phyloP scores from a whole-genome alignment of 2,797 vertebrate species.

The Sebastiscus albofasciatus region DNA sequence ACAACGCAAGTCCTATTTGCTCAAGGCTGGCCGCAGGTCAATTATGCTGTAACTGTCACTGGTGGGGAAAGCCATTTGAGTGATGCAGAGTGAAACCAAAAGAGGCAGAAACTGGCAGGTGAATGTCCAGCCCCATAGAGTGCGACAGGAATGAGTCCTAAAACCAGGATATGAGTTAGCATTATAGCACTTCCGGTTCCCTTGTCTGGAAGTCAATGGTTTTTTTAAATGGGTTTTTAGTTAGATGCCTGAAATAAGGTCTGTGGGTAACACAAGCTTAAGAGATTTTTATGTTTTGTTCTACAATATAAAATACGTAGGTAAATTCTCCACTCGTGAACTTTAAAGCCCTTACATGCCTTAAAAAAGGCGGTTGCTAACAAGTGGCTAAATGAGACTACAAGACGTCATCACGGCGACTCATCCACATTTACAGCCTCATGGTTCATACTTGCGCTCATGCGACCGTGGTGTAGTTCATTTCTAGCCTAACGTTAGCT shows the following conservation, averaged over 20 bases:
- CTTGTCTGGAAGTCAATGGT: not conserved
- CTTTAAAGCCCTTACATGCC: not conserved
- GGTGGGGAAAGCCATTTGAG: constrained; percentile 41
- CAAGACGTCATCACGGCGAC: not conserved
- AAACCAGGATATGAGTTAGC: not conserved
- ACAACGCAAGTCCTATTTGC: constrained; percentile 68
- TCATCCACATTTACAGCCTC: no score
- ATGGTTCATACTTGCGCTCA: not conserved
- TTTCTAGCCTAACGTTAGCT: not conserved
- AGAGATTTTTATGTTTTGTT: not conserved
- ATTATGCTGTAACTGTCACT: constrained; percentile 65
- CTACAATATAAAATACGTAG: not conserved
- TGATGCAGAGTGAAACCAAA: constrained; percentile 19
- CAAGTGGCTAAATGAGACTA: not conserved
- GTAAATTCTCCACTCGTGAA: not conserved
- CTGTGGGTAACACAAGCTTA: not conserved
- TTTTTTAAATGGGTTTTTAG: not conserved
- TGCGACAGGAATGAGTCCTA: no score
- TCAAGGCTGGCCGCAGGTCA: constrained; percentile 64
- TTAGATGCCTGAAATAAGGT: not conserved
- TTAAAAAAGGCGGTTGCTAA: not conserved
- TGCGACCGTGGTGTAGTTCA: accelerated
- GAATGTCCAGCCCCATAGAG: not conserved
- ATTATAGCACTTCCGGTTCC: not conserved
- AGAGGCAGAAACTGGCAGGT: constrained; percentile 25